Evolutionary conservation across 2,888 invertebrate species (phyloP).

Genomic region (Sarcophaga subvicina): DNA sequence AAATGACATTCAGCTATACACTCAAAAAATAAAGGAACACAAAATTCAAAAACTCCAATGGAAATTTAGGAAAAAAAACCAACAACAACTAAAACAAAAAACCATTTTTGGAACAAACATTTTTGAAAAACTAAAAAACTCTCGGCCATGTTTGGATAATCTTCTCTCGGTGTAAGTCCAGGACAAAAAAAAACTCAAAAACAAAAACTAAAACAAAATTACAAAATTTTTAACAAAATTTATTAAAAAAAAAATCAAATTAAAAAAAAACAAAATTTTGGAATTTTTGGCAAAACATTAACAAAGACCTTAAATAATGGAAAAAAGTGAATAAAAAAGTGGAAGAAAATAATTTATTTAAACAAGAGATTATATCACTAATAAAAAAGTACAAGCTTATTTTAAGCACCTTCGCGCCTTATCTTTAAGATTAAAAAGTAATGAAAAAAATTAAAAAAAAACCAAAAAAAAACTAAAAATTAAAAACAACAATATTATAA

Average conservation of each 20-base stretch:
- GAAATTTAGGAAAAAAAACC: conserved; percentile 32
- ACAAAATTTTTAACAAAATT: conserved; percentile 75
- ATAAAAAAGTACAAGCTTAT: conserved; percentile 87
- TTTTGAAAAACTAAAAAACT: conserved; percentile 70
- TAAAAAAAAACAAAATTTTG: conserved; percentile 78
- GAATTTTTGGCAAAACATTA: conserved; percentile 69
- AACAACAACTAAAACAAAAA: conserved; percentile 70
- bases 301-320: conserved; percentile 66
- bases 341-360: conserved; percentile 79
- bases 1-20: conserved; percentile 35
- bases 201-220: conserved; percentile 75
- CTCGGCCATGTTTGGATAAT: conserved; percentile 82
- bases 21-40: conserved; percentile 59
- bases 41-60: conserved; percentile 73
- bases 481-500: conserved; percentile 52
- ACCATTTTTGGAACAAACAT: conserved; percentile 55
- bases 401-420: conserved; percentile 89
- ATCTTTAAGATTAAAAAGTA: conserved; percentile 84
- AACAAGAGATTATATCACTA: conserved; percentile 83
- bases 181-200: conserved; percentile 76
- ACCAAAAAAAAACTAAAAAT: conserved; percentile 62
- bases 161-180: conserved; percentile 81
- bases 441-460: conserved; percentile 72
- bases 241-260: conserved; percentile 66
- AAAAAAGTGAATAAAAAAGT: conserved; percentile 75